Percentiles rank a stretch among this genome's conserved stretches.
These are phyloP conservation scores for Orthosia incerta DNA, from an alignment of 2,888 invertebrate genomes.

Conservation along the genomic window DNA sequence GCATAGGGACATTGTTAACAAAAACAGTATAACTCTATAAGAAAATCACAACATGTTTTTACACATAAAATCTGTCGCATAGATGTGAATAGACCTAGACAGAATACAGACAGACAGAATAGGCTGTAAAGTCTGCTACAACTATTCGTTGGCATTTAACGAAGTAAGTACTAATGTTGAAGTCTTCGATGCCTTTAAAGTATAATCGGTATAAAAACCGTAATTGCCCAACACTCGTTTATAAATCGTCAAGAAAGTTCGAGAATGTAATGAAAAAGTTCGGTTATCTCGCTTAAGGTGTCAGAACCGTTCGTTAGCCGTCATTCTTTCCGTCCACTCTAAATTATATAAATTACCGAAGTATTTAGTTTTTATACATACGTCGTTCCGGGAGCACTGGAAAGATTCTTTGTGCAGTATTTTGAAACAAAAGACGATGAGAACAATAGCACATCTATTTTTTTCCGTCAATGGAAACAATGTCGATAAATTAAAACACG, in stretches of 20 bases:
- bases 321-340: slow-evolving; percentile 72
- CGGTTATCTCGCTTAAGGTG: slow-evolving; percentile 76
- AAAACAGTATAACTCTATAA: background rate
- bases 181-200: slow-evolving; percentile 52
- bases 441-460: slow-evolving; percentile 70
- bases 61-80: background rate
- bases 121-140: slow-evolving; percentile 1
- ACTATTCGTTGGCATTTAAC: slow-evolving; percentile 29
- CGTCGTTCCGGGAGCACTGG: slow-evolving; percentile 51
- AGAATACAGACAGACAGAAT: no score
- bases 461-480: slow-evolving; percentile 47
- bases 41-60: background rate
- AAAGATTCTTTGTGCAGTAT: slow-evolving; percentile 65
- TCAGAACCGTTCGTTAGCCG: slow-evolving; percentile 79
- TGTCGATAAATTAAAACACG: slow-evolving; percentile 75
- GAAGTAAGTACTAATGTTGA: slow-evolving; percentile 35
- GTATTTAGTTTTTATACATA: slow-evolving; percentile 74
- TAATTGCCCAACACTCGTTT: slow-evolving; percentile 73
- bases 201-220: slow-evolving; percentile 68
- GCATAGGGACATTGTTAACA: slow-evolving; percentile 10
- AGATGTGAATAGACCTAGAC: background rate
- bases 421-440: slow-evolving; percentile 67
- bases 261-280: slow-evolving; percentile 77
- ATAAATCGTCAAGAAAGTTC: slow-evolving; percentile 68
- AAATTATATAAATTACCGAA: slow-evolving; percentile 76